phyloP scores from a whole-genome alignment of 1,140 invertebrate genomes.

The Calephelis virginiensis region DNA sequence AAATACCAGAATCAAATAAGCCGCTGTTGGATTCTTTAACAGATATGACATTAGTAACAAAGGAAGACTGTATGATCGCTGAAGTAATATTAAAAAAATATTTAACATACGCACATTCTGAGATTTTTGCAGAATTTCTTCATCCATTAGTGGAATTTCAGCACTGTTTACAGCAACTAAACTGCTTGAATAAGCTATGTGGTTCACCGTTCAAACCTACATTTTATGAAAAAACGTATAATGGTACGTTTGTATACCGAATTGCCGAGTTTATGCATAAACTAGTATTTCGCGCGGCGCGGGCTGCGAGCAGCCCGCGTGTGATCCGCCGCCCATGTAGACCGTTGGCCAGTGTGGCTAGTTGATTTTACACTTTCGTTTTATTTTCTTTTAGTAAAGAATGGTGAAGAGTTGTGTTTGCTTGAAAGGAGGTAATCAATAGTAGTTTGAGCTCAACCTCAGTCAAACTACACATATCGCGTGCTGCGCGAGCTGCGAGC shows the following conservation, averaged over 20 bases:
- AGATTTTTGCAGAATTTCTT: constrained; percentile 26
- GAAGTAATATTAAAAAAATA: constrained; percentile 22
- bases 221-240: constrained; percentile 35
- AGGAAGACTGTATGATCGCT: constrained; percentile 28
- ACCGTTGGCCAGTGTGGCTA: no score
- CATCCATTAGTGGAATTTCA: constrained; percentile 38
- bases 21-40: constrained; percentile 16
- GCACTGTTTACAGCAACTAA: constrained; percentile 38
- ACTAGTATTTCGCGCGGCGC: no score
- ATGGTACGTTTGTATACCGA: constrained; percentile 41
- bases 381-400: no score
- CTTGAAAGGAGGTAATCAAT: no score
- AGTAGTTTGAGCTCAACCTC: no score
- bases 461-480: no score
- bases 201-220: constrained; percentile 34
- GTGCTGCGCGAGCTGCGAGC: no score
- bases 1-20: not conserved
- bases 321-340: no score
- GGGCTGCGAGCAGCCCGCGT: no score
- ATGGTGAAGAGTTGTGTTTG: no score
- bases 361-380: no score
- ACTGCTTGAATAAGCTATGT: constrained; percentile 44
- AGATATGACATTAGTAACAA: constrained; percentile 22
- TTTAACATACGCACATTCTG: constrained; percentile 22
- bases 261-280: constrained; percentile 24